phyloP scores from a whole-genome alignment of 2,113 vertebrate genomes.

The Amblyornis subalaris region DNA sequence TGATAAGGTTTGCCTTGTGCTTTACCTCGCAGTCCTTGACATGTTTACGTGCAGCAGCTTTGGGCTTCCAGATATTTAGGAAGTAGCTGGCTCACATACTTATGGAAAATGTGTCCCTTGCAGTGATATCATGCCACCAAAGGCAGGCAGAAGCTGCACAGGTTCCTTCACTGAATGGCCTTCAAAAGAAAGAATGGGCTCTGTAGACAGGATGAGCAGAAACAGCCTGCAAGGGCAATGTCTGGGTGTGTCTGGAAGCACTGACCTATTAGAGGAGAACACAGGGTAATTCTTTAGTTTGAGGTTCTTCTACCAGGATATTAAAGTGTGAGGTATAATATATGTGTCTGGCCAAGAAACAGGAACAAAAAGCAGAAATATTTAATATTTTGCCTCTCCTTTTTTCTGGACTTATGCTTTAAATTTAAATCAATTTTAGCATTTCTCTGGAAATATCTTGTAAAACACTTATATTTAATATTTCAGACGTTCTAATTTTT shows the following conservation, averaged over 20 bases:
- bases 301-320: background rate
- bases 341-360: background rate
- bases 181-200: background rate
- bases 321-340: background rate
- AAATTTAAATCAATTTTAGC: background rate
- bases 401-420: background rate
- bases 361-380: background rate
- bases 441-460: background rate
- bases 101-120: background rate
- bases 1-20: background rate
- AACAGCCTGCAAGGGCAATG: background rate
- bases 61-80: background rate
- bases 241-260: background rate
- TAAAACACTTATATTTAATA: background rate
- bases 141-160: background rate
- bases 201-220: background rate
- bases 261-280: background rate
- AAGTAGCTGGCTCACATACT: background rate
- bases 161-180: background rate
- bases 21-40: background rate
- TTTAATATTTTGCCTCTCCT: background rate
- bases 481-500: background rate
- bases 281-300: background rate
- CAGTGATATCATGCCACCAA: background rate
- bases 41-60: background rate